These are phyloP conservation scores for Lithophane semibrunnea DNA, from an alignment of 2,888 invertebrate genomes.

Conservation along the genomic window DNA sequence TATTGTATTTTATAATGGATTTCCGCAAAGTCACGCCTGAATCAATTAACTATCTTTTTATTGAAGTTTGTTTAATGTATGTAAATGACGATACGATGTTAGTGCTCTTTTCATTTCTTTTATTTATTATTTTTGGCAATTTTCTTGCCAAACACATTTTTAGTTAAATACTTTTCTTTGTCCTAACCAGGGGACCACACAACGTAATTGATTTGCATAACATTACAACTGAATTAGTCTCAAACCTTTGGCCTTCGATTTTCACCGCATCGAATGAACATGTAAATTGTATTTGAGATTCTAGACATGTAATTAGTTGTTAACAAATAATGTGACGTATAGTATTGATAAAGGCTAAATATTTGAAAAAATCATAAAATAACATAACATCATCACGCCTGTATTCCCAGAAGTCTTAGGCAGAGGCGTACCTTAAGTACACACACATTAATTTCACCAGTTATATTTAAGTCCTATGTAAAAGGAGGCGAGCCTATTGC, in stretches of 20 bases:
- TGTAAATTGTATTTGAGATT: slow-evolving; percentile 40
- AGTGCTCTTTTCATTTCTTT: too few species aligned
- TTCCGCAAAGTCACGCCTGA: too few species aligned
- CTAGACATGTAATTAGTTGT: slow-evolving; percentile 15
- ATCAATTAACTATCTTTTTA: too few species aligned
- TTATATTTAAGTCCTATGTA: too few species aligned
- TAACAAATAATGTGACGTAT: slow-evolving; percentile 9
- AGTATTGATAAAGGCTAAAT: not conserved
- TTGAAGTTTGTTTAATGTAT: too few species aligned
- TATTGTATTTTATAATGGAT: too few species aligned
- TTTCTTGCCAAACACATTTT: not conserved
- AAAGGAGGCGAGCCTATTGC: too few species aligned
- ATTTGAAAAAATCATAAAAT: not conserved
- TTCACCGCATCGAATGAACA: slow-evolving; percentile 43
- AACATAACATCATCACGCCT: too few species aligned
- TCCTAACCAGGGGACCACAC: slow-evolving; percentile 15
- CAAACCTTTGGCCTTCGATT: slow-evolving; percentile 44
- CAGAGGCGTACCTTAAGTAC: too few species aligned
- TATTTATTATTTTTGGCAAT: not conserved
- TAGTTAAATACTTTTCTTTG: slow-evolving; percentile 1
- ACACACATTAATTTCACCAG: too few species aligned
- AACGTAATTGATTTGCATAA: slow-evolving; percentile 30
- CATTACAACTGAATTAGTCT: slow-evolving; percentile 23
- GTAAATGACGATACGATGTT: too few species aligned
- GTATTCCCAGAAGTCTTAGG: too few species aligned